These are phyloP conservation scores for Gouania willdenowi DNA, from an alignment of 2,797 vertebrate genomes.

Conservation along the genomic window DNA sequence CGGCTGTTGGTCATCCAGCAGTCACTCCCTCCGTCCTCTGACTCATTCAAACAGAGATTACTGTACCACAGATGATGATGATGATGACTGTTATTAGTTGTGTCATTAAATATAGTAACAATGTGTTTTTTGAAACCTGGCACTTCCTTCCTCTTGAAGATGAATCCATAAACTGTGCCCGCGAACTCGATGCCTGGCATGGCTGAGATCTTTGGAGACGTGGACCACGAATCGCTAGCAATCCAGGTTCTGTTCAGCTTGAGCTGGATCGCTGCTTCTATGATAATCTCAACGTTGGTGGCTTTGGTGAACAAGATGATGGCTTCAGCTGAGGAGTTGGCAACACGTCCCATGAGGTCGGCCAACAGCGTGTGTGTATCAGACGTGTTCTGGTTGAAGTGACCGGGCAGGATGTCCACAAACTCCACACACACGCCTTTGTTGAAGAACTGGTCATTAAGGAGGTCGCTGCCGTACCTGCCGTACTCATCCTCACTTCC, in stretches of 20 bases:
- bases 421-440: conserved; percentile 36
- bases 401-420: conserved; percentile 11
- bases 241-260: conserved; percentile 56
- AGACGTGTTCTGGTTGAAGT: conserved; percentile 1
- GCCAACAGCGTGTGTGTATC: accelerated
- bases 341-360: not conserved
- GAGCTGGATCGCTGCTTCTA: conserved; percentile 3
- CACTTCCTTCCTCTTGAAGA: conserved; percentile 26
- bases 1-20: not conserved
- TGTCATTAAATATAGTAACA: conserved; percentile 10
- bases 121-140: conserved; percentile 47
- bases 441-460: not conserved
- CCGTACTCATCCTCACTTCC: conserved; percentile 56
- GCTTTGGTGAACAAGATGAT: conserved; percentile 54
- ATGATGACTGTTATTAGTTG: not conserved
- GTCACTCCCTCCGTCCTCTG: not conserved
- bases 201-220: not conserved
- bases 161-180: conserved; percentile 51
- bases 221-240: conserved; percentile 60
- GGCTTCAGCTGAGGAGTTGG: conserved; percentile 34
- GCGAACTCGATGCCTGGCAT: conserved; percentile 3
- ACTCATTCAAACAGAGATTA: conserved; percentile 4
- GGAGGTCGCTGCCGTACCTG: conserved; percentile 37
- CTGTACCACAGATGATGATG: accelerated
- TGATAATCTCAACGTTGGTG: conserved; percentile 20